Base-by-base conservation (phyloP, 2,797 vertebrate species). In the Pangasius macronema region DNA sequence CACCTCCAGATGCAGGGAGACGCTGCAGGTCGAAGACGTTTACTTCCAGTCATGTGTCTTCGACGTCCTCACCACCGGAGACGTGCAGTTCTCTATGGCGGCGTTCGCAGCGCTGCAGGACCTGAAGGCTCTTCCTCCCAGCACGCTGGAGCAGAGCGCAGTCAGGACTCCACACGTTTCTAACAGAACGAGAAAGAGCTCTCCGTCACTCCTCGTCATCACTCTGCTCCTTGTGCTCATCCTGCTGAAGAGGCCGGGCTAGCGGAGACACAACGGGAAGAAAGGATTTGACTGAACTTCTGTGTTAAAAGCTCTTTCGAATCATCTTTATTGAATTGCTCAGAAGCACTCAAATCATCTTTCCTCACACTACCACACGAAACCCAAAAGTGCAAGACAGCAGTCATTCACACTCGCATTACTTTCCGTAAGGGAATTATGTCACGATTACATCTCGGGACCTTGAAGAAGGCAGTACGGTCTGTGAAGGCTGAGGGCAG, bases 21-120 rank as follows among this genome's bases (percentile, higher is more conserved):
- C 94, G 55, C 94, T 97, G 92, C 95, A 96, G 90, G 96, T 96
- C 87, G 96, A 97, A 92, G 96, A 97, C 7, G 94, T 96, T 81
- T 97, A 97, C 93, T 97, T 97, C 88, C 96, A 97, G 91, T 97
- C 96, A 33, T 97, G 96, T 1, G 96, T 97, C 86, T 97, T 97
- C 88, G 96, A 97, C 91, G 93, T 97, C 82, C 95, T 97, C 86
- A 97, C 96, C 51, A 97, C 96, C 0, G 96, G 96, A 65, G 96
- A 97, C 73, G 94, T 95, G 0, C 95, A 96, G 86, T 97, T 97
- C 94, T 96, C 96, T 33, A 94, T 96, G 95, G 96, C 96, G 0
- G 96, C 96, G 0, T 95, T 94, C 0, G 94, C 96, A 0, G 96
- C 96, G 14, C 91, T 97, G 91, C 95, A 97, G 94, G 96, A 97